Conservation (phyloP, 2,113 vertebrate species). For the Orycteropus afer region DNA sequence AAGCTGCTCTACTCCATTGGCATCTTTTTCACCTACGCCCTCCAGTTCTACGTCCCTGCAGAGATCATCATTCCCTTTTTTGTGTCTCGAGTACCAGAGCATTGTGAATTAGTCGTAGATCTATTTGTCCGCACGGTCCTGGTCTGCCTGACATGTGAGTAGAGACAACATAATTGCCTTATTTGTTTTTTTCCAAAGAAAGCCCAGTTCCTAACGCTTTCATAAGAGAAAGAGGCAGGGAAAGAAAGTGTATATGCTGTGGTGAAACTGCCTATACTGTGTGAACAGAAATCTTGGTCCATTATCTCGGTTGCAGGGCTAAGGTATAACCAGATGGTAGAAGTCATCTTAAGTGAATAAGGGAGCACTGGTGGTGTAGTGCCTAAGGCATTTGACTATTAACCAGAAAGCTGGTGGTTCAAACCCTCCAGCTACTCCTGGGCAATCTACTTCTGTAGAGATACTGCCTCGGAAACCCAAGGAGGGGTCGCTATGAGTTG, state of each 20-base stretch:
- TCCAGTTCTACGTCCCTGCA: slow-evolving; percentile 97
- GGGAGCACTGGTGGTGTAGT: background rate
- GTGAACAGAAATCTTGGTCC: background rate
- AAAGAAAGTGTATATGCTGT: background rate
- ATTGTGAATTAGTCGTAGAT: slow-evolving; percentile 87
- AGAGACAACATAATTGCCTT: background rate
- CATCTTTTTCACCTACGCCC: slow-evolving; percentile 95
- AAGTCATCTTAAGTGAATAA: background rate
- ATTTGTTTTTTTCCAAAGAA: background rate
- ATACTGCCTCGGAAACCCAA: no score
- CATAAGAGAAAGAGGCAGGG: background rate
- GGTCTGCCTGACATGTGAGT: slow-evolving; percentile 95
- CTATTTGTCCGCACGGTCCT: slow-evolving; percentile 88
- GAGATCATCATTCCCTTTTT: slow-evolving; percentile 93
- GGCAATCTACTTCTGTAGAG: no score
- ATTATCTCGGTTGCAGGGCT: background rate
- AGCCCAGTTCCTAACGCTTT: background rate
- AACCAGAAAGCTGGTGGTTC: no score
- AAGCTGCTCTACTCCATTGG: slow-evolving; percentile 96
- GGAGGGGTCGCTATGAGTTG: no score
- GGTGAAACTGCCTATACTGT: background rate
- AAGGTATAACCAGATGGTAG: background rate
- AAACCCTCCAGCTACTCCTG: no score
- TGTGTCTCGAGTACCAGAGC: slow-evolving; percentile 83
- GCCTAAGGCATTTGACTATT: background rate